A percentile compares a stretch with the other conserved stretches of the same genome.
Conservation (phyloP, 1,140 invertebrate genomes). For the Hycleus cichorii region DNA sequence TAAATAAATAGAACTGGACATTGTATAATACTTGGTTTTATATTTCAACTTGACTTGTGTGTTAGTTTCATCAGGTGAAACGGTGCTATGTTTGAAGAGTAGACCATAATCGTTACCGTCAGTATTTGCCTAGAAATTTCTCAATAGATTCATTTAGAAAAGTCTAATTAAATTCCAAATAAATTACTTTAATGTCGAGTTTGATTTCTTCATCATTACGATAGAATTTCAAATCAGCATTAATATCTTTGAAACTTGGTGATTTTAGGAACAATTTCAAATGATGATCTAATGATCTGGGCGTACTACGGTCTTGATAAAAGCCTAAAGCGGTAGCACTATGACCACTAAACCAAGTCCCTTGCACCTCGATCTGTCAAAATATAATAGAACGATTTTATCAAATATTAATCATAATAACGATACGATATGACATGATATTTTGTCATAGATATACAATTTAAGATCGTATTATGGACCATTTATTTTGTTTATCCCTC, state of each 20-base stretch:
- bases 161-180: background rate
- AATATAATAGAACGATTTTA: conserved; percentile 4
- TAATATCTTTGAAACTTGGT: conserved; percentile 59
- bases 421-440: conserved; percentile 16
- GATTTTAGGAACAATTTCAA: conserved; percentile 63
- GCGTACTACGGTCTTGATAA: conserved; percentile 62
- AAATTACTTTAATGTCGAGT: conserved; percentile 48
- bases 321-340: conserved; percentile 58
- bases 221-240: conserved; percentile 52
- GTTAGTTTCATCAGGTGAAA: conserved; percentile 49
- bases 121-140: conserved; percentile 48
- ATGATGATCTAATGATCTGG: conserved; percentile 51
- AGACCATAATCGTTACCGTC: conserved; percentile 54
- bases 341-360: conserved; percentile 72
- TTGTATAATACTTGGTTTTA: conserved; percentile 56
- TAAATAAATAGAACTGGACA: conserved; percentile 40
- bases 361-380: conserved; percentile 54
- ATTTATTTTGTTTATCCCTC: conserved; percentile 15
- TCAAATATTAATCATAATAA: conserved; percentile 12
- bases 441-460: conserved; percentile 15
- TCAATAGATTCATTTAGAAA: too few relatives aligned
- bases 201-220: conserved; percentile 53
- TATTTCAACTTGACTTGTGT: conserved; percentile 57
- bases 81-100: conserved; percentile 49
- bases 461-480: conserved; percentile 16